These are phyloP conservation scores for Andricus grossulariae DNA, from an alignment of 1,140 invertebrate genomes.

Conservation along the genomic window DNA sequence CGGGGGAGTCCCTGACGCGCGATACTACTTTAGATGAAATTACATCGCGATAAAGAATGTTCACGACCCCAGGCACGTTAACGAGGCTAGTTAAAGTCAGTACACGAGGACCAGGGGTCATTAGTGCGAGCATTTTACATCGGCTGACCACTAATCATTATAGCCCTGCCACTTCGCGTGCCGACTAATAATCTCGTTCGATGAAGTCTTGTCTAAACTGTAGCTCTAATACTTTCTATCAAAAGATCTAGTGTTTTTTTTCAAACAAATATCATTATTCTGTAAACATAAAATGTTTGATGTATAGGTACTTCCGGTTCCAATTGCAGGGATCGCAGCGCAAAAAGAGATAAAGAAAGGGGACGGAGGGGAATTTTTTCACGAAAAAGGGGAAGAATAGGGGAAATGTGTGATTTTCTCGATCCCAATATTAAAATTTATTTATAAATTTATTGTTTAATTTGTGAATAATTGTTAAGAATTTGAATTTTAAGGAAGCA, in stretches of 20 bases:
- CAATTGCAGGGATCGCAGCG: too few species aligned
- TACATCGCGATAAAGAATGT: slow-evolving; percentile 33
- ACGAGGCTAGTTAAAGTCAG: slow-evolving; percentile 35
- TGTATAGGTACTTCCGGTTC: neutral
- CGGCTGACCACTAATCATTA: slow-evolving; percentile 18
- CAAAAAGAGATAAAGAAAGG: too few species aligned
- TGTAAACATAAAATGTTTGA: neutral
- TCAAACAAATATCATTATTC: neutral
- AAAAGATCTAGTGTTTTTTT: neutral
- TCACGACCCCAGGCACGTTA: slow-evolving; percentile 24
- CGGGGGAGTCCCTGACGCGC: neutral
- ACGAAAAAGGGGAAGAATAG: too few species aligned
- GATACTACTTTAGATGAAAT: slow-evolving; percentile 11
- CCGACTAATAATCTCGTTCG: slow-evolving; percentile 30
- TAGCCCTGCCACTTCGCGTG: slow-evolving; percentile 19
- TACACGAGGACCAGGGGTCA: slow-evolving; percentile 35
- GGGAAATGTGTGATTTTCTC: too few species aligned
- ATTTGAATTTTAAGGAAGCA: too few species aligned
- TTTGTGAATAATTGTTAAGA: too few species aligned
- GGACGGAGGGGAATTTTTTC: too few species aligned
- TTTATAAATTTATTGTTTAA: too few species aligned
- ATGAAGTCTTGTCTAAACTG: neutral
- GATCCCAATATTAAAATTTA: too few species aligned
- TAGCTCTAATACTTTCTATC: neutral
- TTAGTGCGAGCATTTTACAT: slow-evolving; percentile 32